A percentile compares a stretch with the other conserved stretches of the same genome.
phyloP scores from a whole-genome alignment of 2,113 vertebrate genomes.

The Barbus barbus region DNA sequence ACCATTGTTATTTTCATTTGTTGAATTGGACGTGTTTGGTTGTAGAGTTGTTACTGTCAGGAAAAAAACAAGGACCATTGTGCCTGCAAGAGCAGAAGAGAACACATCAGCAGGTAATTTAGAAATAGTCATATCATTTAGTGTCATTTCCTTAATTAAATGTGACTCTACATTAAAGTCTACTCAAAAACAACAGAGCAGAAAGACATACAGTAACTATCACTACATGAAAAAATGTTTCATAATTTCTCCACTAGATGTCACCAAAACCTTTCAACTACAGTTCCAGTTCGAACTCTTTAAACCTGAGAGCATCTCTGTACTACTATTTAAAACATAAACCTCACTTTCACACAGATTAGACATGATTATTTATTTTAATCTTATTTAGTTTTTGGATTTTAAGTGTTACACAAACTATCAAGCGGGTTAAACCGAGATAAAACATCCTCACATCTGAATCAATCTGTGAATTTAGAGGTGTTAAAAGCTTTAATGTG shows the following conservation, averaged over 20 bases:
- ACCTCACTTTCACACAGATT: not conserved
- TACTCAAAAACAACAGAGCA: not conserved
- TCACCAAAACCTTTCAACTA: not conserved
- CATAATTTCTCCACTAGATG: constrained; percentile 14
- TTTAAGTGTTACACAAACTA: not conserved
- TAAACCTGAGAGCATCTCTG: not conserved
- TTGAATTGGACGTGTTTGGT: constrained; percentile 53
- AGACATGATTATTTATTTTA: not conserved
- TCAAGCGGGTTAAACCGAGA: not conserved
- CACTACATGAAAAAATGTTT: not conserved
- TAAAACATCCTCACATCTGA: not conserved
- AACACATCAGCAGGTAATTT: not conserved
- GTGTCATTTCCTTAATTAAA: too few species aligned
- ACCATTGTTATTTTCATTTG: constrained; percentile 44
- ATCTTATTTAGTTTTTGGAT: too few species aligned
- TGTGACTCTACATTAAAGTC: too few species aligned
- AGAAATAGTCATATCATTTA: not conserved
- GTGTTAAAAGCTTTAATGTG: not conserved
- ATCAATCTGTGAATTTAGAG: constrained; percentile 2
- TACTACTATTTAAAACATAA: not conserved
- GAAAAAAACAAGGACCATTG: constrained; percentile 77
- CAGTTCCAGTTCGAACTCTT: too few species aligned
- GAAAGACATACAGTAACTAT: not conserved
- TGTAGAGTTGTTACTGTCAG: constrained; percentile 58
- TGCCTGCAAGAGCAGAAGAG: constrained; percentile 62